These are phyloP conservation scores for Acanthurus tractus DNA, from an alignment of 2,797 vertebrate genomes.

Conservation along the genomic window DNA sequence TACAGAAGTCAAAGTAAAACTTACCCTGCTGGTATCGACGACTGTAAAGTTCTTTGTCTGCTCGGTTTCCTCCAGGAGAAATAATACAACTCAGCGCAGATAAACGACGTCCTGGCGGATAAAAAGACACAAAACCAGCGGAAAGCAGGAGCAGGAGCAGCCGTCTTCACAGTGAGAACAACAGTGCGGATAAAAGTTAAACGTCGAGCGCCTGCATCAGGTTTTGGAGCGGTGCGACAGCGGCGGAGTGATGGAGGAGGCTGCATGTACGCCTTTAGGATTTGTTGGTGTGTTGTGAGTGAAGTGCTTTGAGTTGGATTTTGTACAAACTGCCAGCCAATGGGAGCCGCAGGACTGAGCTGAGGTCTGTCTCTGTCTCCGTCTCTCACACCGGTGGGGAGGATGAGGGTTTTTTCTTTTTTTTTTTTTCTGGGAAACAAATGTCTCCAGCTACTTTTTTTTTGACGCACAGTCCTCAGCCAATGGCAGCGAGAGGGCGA, in stretches of 20 bases:
- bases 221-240: constrained; percentile 63
- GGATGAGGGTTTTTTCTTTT: constrained; percentile 70
- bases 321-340: constrained; percentile 88
- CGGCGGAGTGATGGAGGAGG: constrained; percentile 74
- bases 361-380: constrained; percentile 88
- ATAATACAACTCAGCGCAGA: constrained; percentile 59
- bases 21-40: constrained; percentile 58
- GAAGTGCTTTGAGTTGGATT: constrained; percentile 85
- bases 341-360: constrained; percentile 86
- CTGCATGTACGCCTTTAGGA: constrained; percentile 80
- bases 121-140: constrained; percentile 41
- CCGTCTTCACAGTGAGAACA: constrained; percentile 43
- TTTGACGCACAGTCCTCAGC: constrained; percentile 97
- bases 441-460: constrained; percentile 94
- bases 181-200: constrained; percentile 60
- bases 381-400: constrained; percentile 89
- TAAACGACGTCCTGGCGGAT: constrained; percentile 61
- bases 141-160: constrained; percentile 33
- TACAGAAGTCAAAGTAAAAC: constrained; percentile 21
- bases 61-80: constrained; percentile 72
- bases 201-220: constrained; percentile 63
- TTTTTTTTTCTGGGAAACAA: constrained; percentile 88
- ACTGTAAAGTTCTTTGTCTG: constrained; percentile 74
- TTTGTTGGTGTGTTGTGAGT: constrained; percentile 84
- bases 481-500: constrained; percentile 94